Evolutionary conservation across 2,888 invertebrate species (phyloP), one percentile per base, ranked within the genome.

Genomic region (Tubulanus polymorphus): DNA sequence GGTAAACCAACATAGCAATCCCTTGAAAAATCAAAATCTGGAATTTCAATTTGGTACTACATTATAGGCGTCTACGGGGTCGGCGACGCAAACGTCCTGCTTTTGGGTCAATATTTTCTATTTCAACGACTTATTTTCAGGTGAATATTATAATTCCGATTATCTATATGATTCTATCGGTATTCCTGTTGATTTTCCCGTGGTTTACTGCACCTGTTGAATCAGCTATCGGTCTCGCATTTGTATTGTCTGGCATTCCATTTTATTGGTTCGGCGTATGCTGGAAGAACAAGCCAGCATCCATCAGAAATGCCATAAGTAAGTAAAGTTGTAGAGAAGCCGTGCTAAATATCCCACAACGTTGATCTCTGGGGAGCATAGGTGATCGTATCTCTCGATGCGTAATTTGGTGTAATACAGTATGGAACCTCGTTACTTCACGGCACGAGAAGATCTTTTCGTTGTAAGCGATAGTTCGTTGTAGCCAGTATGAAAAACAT

Each of bases 161-260:
- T n/a, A 57, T 66, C n/a, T 63, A 72, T 50, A 59, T 70, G 18
- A 27, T 66, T 1, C 59, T 64, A 37, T 66, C 67, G 48, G 29
- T 68, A 18, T 61, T 64, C 8, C 62, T 75, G n/a, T 55, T 70
- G 28, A 63, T 51, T 6, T 51, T 74, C 28, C 72, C 75, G 3
- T 57, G 73, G n/a, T 66, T 68, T 56, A 70, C 73, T 58, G 69
- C 71, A 48, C 74, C 74, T 0, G 45, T 53, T 12, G 72, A 73
- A 55, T 70, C 72, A 56, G 55, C 66, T 2, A 55, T 72, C 8
- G 68, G 71, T 2, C 49, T 74, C 1, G 51, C 64, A 3, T 52
- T 75, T 28, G 66, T 72, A 41, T 60, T 62, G 3, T 6, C 54
- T 6, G 73, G 75, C 2, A 54, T 70, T 12, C 73, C 73, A 1